Evolutionary conservation across 2,888 invertebrate genomes (phyloP), one percentile per base, ranked within the genome.

Genomic region (Orthonevra nobilis): DNA sequence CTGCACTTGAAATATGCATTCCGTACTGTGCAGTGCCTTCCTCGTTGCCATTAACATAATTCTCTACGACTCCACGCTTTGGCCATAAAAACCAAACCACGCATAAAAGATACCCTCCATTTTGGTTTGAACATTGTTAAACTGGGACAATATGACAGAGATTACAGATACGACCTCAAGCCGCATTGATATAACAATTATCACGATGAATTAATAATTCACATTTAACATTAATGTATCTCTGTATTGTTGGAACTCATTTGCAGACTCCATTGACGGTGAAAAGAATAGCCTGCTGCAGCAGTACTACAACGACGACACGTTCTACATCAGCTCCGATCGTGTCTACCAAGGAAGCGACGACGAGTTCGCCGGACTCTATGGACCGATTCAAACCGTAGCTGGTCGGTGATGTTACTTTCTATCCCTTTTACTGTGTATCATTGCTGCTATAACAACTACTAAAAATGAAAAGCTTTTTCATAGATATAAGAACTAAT

Each of bases 321-420:
- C 88, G 69, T 88, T 88, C 82, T 86, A 88, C 81, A 87, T 89
- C 69, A 85, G 86, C 58, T 85, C 88, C 36, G 87, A 88, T 84
- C 87, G 89, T 28, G 85, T 89, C 12, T 89, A 88, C 81, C 89
- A 88, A 81, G 85, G 87, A 48, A 85, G 84, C 42, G 87, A 87
- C 54, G 88, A 89, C 74, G 88, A 88, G 63, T 88, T 88, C 48
- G 87, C 88, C 10, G 87, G 87, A 74, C 86, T 88, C 85, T 88
- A 86, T 83, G 88, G 88, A 72, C 88, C 89, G 52, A 84, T 88
- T 46, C 87, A 88, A 83, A 87, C 86, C 52, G 86, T 88, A 60
- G 88, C 88, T 79, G 88, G 88, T 88, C 85, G 81, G 88, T 87
- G 36, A 4, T 26, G 12, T 26, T 30, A 52, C 12, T 34, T 14